phyloP scores from a whole-genome alignment of 2,888 invertebrate genomes.

The Heliconius hortense region DNA sequence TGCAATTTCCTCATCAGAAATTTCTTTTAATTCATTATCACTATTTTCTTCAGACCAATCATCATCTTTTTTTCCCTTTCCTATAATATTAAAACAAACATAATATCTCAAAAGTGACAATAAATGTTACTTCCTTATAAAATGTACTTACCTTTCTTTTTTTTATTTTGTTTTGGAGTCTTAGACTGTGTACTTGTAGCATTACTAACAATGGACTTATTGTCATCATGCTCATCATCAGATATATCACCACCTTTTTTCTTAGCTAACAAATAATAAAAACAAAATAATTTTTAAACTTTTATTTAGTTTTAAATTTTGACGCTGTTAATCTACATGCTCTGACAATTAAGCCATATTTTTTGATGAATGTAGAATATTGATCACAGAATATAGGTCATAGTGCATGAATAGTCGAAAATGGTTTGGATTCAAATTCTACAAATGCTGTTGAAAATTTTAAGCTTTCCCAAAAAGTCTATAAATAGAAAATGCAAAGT shows the following conservation, averaged over 20 bases:
- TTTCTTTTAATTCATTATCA: conserved; percentile 70
- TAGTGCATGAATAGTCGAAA: too few relatives aligned
- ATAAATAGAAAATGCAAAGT: too few relatives aligned
- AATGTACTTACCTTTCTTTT: conserved; percentile 69
- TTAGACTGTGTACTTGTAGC: conserved; percentile 58
- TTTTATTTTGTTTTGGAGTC: conserved; percentile 63
- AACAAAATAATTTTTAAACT: background rate
- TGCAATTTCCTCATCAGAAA: conserved; percentile 67
- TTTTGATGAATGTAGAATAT: too few relatives aligned
- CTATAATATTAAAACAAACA: conserved; percentile 48
- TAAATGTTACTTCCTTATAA: background rate
- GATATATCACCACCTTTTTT: conserved; percentile 69
- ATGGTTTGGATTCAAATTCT: too few relatives aligned
- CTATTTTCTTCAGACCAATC: conserved; percentile 81
- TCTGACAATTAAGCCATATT: too few relatives aligned
- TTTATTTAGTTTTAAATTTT: background rate
- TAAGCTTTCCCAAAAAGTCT: background rate
- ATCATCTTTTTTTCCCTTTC: conserved; percentile 80
- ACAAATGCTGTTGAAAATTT: too few relatives aligned
- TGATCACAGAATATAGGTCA: too few relatives aligned
- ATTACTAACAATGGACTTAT: conserved; percentile 61
- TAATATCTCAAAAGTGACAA: background rate
- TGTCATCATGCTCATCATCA: conserved; percentile 73
- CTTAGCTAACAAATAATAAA: conserved; percentile 60
- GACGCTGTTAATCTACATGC: background rate